These are phyloP conservation scores for Gymnorhina tibicen DNA, from an alignment of 2,113 vertebrate genomes.

Conservation along the genomic window DNA sequence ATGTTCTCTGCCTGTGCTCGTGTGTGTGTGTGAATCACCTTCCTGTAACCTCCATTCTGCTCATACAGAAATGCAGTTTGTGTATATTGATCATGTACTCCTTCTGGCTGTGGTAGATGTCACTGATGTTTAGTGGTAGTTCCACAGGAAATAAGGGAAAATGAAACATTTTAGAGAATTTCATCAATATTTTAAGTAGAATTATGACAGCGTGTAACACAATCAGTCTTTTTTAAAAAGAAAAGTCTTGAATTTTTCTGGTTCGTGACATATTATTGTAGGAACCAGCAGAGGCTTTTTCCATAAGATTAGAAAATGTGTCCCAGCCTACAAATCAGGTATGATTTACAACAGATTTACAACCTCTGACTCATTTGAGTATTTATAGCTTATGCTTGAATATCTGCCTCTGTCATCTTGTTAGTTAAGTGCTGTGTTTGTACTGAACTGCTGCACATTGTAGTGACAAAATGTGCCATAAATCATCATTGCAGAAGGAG, in stretches of 20 bases:
- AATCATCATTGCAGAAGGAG: constrained; percentile 27
- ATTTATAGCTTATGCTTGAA: constrained; percentile 46
- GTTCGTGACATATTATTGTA: neutral
- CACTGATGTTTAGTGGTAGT: neutral
- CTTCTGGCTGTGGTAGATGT: neutral
- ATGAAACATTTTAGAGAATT: neutral
- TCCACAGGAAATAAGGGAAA: neutral
- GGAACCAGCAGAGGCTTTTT: neutral
- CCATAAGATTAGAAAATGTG: neutral
- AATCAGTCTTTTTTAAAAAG: neutral
- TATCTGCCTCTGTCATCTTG: constrained; percentile 51
- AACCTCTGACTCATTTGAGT: constrained; percentile 46
- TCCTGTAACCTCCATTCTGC: neutral
- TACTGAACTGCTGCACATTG: constrained; percentile 5
- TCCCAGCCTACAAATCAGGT: constrained; percentile 19
- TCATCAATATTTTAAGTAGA: neutral
- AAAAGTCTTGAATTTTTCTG: neutral
- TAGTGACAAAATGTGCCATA: constrained; percentile 43
- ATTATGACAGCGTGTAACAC: neutral
- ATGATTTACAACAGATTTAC: constrained; percentile 28
- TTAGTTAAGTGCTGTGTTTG: constrained; percentile 46
- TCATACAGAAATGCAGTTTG: neutral
- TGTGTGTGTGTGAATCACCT: neutral
- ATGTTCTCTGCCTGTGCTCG: neutral
- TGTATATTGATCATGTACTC: neutral